Percentiles rank a stretch among this genome's conserved stretches.
phyloP scores from a whole-genome alignment of 2,888 invertebrate species.

The Platycnemis pennipes region DNA sequence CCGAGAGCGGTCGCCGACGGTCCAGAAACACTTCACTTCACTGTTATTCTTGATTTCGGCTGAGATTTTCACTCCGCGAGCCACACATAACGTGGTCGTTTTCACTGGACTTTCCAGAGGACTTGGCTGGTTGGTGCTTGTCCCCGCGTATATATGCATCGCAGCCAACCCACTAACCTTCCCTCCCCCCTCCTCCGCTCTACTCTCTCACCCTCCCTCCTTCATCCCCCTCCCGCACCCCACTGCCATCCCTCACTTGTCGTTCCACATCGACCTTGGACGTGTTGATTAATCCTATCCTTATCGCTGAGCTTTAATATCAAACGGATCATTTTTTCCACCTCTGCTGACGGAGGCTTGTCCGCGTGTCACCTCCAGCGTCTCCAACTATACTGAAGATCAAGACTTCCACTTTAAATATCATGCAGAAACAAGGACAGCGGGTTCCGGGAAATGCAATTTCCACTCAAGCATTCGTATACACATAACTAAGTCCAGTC shows the following conservation, averaged over 20 bases:
- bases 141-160: conserved; percentile 52
- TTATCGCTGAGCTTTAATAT: conserved; percentile 20
- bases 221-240: neutral
- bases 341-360: neutral
- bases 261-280: conserved; percentile 18
- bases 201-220: neutral
- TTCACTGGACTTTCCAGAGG: conserved; percentile 55
- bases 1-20: neutral
- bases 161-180: conserved; percentile 48
- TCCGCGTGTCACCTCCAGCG: neutral
- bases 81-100: conserved; percentile 40
- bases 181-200: neutral
- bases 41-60: neutral
- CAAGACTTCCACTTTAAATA: neutral
- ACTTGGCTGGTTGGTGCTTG: conserved; percentile 27
- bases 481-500: too few relatives aligned
- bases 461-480: too few relatives aligned
- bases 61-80: conserved; percentile 25
- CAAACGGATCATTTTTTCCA: neutral
- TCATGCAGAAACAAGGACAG: too few relatives aligned
- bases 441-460: too few relatives aligned
- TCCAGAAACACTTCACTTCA: neutral
- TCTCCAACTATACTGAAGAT: neutral
- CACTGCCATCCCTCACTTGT: neutral
- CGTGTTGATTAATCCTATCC: conserved; percentile 47